A percentile compares a stretch with the other conserved stretches of the same genome.
Evolutionary conservation across 2,888 invertebrate species (phyloP).

Genomic region (Buathra laborator): DNA sequence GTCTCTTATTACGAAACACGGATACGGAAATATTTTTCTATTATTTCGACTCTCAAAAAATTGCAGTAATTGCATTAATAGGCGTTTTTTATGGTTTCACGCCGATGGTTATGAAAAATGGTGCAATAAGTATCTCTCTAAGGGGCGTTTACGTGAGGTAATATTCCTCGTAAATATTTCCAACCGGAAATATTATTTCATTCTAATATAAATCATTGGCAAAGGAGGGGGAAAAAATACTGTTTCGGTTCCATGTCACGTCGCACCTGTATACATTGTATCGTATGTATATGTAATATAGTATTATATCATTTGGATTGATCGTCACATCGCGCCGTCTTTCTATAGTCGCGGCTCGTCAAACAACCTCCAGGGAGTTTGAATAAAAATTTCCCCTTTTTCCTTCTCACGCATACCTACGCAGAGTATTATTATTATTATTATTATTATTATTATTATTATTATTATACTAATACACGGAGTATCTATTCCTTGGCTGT

Average conservation of each 20-base stretch:
- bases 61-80: neutral
- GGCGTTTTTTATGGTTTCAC: neutral
- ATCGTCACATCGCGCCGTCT: slow-evolving; percentile 17
- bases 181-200: neutral
- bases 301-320: slow-evolving; percentile 24
- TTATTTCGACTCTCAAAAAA: neutral
- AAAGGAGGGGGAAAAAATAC: slow-evolving; percentile 47
- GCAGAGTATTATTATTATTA: slow-evolving; percentile 4
- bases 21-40: too few species aligned
- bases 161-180: neutral
- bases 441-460: neutral
- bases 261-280: slow-evolving; percentile 25
- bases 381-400: slow-evolving; percentile 3
- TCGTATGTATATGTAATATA: slow-evolving; percentile 14
- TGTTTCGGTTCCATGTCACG: slow-evolving; percentile 56
- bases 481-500: neutral
- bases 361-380: slow-evolving; percentile 16
- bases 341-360: slow-evolving; percentile 16
- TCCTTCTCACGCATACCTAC: neutral
- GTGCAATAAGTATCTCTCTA: neutral
- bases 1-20: too few species aligned
- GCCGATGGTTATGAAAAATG: neutral
- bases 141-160: neutral
- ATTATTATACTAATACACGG: slow-evolving; percentile 13
- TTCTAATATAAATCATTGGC: slow-evolving; percentile 13